Conservation (phyloP, 2,797 vertebrate genomes). For the Prunella strophiata region DNA sequence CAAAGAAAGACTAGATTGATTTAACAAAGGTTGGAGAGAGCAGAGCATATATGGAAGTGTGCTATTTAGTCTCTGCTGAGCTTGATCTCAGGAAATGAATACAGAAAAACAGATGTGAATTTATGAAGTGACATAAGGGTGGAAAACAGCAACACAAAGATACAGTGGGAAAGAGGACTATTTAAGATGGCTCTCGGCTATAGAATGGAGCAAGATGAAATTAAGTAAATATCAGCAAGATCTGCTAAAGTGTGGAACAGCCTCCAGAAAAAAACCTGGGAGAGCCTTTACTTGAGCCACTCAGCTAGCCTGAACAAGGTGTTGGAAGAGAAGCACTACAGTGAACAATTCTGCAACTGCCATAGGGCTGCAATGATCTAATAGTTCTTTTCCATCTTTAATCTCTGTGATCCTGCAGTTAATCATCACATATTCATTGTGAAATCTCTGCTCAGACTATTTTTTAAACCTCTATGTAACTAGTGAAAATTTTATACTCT, state of each 20-base stretch:
- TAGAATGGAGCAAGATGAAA: background rate
- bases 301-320: constrained; percentile 65
- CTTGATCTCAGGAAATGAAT: background rate
- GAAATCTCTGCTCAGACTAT: constrained; percentile 57
- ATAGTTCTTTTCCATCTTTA: constrained; percentile 51
- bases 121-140: background rate
- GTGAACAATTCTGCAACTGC: constrained; percentile 29
- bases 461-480: constrained; percentile 26
- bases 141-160: background rate
- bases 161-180: background rate
- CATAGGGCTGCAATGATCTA: constrained; percentile 58
- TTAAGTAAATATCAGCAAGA: constrained; percentile 13
- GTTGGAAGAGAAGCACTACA: background rate
- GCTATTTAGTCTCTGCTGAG: background rate
- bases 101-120: background rate
- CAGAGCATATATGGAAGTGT: background rate
- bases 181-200: background rate
- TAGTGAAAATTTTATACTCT: background rate
- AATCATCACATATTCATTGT: constrained; percentile 56
- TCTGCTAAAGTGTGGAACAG: constrained; percentile 1
- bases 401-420: constrained; percentile 59
- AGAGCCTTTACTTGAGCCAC: constrained; percentile 49
- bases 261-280: constrained; percentile 30
- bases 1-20: background rate
- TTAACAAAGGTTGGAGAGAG: background rate